Percentiles rank a stretch among this genome's conserved stretches.
phyloP scores from a whole-genome alignment of 2,797 vertebrate species.

The Semaprochilodus insignis region DNA sequence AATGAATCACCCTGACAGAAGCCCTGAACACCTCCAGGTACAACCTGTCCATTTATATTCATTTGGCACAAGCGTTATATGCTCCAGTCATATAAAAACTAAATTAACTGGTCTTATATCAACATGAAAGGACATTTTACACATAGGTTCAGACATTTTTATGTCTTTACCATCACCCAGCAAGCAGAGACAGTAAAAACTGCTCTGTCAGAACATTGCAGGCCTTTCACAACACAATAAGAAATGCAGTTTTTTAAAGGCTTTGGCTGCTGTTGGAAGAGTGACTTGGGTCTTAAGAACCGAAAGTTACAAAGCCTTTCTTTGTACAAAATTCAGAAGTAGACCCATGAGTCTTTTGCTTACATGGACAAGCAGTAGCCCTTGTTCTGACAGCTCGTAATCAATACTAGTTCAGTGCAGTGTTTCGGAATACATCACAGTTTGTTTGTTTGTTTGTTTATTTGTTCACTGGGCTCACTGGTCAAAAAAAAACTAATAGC shows the following conservation, averaged over 20 bases:
- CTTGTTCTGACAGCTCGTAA: too few species aligned
- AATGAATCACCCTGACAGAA: not conserved
- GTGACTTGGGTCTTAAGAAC: too few species aligned
- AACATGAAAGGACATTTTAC: not conserved
- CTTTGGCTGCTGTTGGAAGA: not conserved
- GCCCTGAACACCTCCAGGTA: not conserved
- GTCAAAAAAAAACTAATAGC: too few species aligned
- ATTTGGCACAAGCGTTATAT: not conserved
- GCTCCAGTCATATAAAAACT: not conserved
- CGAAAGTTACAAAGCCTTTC: too few species aligned
- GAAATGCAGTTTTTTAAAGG: not conserved
- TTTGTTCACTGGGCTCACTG: too few species aligned
- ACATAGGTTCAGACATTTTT: not conserved
- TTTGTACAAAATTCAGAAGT: too few species aligned
- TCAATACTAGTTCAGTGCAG: too few species aligned
- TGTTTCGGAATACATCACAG: too few species aligned
- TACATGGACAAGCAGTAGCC: too few species aligned
- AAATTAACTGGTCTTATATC: not conserved
- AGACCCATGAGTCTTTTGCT: too few species aligned
- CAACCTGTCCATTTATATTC: conserved; percentile 1
- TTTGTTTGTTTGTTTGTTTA: too few species aligned
- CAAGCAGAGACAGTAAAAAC: not conserved
- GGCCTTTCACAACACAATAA: not conserved
- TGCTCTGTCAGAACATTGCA: not conserved
- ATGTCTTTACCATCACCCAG: not conserved